Evolutionary conservation across 2,888 invertebrate genomes (phyloP).

Genomic region (Apotomis betuletana): DNA sequence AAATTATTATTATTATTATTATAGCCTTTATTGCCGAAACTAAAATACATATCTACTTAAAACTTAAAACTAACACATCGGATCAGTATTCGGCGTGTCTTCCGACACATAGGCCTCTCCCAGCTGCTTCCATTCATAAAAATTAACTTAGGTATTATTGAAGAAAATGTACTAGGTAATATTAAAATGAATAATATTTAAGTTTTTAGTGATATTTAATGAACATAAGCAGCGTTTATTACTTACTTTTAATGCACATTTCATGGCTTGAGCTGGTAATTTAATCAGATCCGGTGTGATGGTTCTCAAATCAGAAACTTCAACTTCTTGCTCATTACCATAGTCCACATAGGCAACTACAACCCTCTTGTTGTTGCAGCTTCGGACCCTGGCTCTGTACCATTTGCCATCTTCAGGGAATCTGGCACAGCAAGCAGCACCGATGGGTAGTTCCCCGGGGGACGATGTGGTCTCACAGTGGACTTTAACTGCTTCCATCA

Average conservation of each 20-base stretch:
- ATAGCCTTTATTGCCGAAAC: too few species aligned
- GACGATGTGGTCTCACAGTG: constrained; percentile 82
- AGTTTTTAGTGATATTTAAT: too few species aligned
- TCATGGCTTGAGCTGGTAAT: constrained; percentile 89
- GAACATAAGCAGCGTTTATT: neutral
- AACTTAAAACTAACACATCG: too few species aligned
- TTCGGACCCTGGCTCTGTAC: constrained; percentile 93
- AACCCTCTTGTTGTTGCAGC: constrained; percentile 83
- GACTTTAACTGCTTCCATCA: constrained; percentile 87
- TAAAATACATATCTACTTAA: too few species aligned
- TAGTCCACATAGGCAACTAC: constrained; percentile 96
- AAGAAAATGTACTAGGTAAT: too few species aligned
- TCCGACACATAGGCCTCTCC: too few species aligned
- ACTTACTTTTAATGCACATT: constrained; percentile 87
- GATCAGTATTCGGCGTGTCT: too few species aligned
- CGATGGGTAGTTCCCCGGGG: constrained; percentile 79
- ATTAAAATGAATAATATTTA: too few species aligned
- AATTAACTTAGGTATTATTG: too few species aligned
- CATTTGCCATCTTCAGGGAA: constrained; percentile 92
- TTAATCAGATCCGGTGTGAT: constrained; percentile 86
- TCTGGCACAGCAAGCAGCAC: constrained; percentile 90
- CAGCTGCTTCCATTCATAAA: too few species aligned
- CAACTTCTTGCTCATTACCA: constrained; percentile 94
- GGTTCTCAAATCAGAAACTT: constrained; percentile 82
- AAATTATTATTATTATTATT: too few species aligned